A percentile compares a stretch with the other conserved stretches of the same genome.
phyloP scores from a whole-genome alignment of 53 echinoderm and acorn worm species.

The Pentamera pediparva region DNA sequence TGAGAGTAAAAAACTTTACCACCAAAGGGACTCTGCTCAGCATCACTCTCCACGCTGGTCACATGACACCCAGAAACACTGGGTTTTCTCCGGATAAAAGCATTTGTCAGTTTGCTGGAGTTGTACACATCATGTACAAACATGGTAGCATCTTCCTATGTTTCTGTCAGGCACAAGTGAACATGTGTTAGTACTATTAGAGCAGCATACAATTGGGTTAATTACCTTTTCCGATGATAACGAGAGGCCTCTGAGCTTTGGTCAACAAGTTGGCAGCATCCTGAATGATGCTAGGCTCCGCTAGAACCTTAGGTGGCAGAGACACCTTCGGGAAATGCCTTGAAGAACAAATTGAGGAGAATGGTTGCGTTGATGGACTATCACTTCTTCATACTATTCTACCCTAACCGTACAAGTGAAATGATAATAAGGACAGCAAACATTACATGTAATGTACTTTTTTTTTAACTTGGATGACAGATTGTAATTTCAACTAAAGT shows the following conservation, averaged over 20 bases:
- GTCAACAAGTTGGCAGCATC: constrained; percentile 54
- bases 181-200: not conserved
- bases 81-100: not conserved
- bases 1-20: not conserved
- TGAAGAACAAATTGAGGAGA: not conserved
- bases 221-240: constrained; percentile 92
- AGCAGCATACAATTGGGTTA: not conserved
- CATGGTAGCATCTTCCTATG: too few species aligned
- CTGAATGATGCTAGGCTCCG: constrained; percentile 34
- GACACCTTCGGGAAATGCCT: constrained; percentile 66
- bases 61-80: not conserved
- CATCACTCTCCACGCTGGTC: not conserved
- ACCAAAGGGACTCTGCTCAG: not conserved
- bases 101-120: not conserved
- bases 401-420: too few species aligned
- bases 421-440: too few species aligned
- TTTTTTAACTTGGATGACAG: too few species aligned
- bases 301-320: constrained; percentile 56
- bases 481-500: too few species aligned
- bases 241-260: constrained; percentile 70
- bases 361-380: not conserved
- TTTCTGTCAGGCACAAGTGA: too few species aligned
- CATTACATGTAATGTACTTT: too few species aligned
- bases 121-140: too few species aligned
- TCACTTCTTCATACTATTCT: too few species aligned